Conservation (phyloP, 2,113 vertebrate genomes). For the Aptenodytes patagonicus region DNA sequence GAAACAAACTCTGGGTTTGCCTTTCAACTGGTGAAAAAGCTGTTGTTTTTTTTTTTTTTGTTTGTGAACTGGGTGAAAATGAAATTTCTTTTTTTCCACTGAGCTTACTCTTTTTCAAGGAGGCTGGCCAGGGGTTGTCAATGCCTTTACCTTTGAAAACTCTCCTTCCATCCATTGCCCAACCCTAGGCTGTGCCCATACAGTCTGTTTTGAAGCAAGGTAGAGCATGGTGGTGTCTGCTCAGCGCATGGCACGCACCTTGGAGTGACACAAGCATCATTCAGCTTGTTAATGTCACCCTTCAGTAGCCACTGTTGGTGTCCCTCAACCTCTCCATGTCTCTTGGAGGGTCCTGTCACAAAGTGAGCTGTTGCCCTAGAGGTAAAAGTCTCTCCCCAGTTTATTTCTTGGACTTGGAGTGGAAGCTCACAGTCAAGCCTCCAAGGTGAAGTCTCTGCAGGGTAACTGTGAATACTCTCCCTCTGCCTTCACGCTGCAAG, state of each 20-base stretch:
- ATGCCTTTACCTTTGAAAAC: neutral
- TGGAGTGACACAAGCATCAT: neutral
- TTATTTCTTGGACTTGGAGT: neutral
- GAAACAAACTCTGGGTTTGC: neutral
- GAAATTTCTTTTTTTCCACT: neutral
- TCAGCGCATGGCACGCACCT: neutral
- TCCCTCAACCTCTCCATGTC: neutral
- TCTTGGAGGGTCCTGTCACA: neutral
- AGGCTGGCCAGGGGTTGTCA: neutral
- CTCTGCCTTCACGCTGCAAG: accelerated
- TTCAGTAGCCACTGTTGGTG: accelerated
- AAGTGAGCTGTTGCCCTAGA: neutral
- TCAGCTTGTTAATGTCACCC: neutral
- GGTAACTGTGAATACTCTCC: neutral
- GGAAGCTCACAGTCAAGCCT: neutral
- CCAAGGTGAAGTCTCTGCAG: neutral
- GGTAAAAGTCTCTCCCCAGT: neutral
- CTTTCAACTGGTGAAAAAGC: neutral
- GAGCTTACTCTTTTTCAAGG: neutral
- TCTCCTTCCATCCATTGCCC: neutral
- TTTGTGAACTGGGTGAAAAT: neutral
- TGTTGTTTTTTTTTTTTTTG: neutral
- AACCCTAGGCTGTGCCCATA: neutral
- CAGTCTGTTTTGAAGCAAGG: neutral
- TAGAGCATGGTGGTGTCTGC: accelerated